Percentiles rank a stretch among this genome's conserved stretches.
Evolutionary conservation across 2,888 invertebrate genomes (phyloP).

Genomic region (Philaethria dido): DNA sequence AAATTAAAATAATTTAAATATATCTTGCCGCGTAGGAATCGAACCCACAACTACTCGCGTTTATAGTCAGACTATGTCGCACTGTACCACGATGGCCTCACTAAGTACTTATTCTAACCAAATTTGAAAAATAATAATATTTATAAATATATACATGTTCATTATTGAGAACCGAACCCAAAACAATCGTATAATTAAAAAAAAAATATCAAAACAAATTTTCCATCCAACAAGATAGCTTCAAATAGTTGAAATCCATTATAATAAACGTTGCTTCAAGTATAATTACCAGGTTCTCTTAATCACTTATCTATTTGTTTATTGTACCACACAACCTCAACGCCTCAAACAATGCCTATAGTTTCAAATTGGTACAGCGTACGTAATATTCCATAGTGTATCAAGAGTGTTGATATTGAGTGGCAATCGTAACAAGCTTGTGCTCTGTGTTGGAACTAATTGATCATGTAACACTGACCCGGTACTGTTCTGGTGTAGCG

Average conservation of each 20-base stretch:
- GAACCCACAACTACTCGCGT: too few relatives aligned
- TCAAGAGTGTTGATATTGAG: not conserved
- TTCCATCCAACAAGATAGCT: too few relatives aligned
- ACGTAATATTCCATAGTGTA: not conserved
- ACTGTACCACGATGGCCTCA: too few relatives aligned
- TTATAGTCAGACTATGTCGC: too few relatives aligned
- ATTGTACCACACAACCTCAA: not conserved
- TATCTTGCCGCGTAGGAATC: too few relatives aligned
- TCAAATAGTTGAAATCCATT: not conserved
- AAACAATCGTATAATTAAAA: too few relatives aligned
- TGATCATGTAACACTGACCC: not conserved
- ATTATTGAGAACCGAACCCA: too few relatives aligned
- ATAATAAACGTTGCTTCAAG: not conserved
- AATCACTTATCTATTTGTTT: not conserved
- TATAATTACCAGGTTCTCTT: not conserved
- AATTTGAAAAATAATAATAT: too few relatives aligned
- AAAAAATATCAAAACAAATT: too few relatives aligned
- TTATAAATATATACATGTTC: too few relatives aligned
- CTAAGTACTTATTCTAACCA: too few relatives aligned
- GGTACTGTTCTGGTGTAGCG: not conserved
- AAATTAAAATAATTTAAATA: too few relatives aligned
- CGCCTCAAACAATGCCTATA: not conserved
- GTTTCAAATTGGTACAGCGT: not conserved
- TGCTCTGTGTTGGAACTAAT: not conserved
- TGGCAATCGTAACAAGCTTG: conserved; percentile 2